A percentile compares a stretch with the other conserved stretches of the same genome.
Conservation (phyloP, 1,140 invertebrate genomes). For the Magallana angulata region DNA sequence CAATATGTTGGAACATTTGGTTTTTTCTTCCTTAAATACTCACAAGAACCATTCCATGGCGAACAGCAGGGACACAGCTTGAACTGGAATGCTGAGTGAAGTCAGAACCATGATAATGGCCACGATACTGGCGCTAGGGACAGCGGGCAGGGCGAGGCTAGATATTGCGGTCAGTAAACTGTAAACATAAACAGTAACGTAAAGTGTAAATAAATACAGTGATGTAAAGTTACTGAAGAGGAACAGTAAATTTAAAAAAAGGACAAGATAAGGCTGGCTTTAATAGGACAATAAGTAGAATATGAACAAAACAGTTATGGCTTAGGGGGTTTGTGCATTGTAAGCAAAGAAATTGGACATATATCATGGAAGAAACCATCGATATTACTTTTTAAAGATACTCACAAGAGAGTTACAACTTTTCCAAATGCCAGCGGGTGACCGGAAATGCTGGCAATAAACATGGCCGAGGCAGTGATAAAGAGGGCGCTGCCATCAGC, state of each 20-base stretch:
- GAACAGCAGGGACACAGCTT: constrained; percentile 63
- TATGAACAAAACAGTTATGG: too few relatives aligned
- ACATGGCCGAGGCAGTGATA: constrained; percentile 91
- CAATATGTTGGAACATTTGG: too few relatives aligned
- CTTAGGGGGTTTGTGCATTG: too few relatives aligned
- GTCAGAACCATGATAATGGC: constrained; percentile 66
- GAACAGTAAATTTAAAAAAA: too few relatives aligned
- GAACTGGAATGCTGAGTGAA: constrained; percentile 59
- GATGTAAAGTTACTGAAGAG: too few relatives aligned
- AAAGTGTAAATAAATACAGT: constrained; percentile 76
- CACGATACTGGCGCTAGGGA: constrained; percentile 68
- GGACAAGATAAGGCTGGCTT: too few relatives aligned
- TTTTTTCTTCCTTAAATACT: constrained; percentile 46
- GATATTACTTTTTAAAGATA: too few relatives aligned
- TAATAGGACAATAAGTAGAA: too few relatives aligned
- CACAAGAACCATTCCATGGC: constrained; percentile 71
- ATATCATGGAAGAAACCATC: too few relatives aligned
- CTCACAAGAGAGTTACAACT: constrained; percentile 81
- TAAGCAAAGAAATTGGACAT: too few relatives aligned
- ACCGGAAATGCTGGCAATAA: constrained; percentile 95
- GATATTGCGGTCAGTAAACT: constrained; percentile 62
- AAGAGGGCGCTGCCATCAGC: constrained; percentile 97
- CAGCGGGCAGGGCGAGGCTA: constrained; percentile 60
- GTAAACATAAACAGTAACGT: constrained; percentile 8
- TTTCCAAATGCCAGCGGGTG: constrained; percentile 85